A percentile compares a stretch with the other conserved stretches of the same genome.
phyloP scores from a whole-genome alignment of 2,113 vertebrate species.

The Takifugu flavidus region DNA sequence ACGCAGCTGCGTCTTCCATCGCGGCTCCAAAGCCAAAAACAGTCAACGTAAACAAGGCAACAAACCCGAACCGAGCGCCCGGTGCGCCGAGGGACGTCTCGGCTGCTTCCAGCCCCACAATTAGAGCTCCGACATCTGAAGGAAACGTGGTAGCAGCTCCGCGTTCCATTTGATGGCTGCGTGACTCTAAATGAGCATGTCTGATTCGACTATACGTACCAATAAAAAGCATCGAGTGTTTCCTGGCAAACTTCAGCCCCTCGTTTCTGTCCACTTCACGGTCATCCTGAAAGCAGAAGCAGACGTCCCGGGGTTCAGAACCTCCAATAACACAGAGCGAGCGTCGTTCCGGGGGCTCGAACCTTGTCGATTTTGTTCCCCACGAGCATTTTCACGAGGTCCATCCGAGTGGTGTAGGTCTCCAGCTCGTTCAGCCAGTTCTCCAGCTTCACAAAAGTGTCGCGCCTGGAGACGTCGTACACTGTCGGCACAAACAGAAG shows the following conservation, averaged over 20 bases:
- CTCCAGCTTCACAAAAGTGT: constrained; percentile 91
- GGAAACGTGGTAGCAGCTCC: constrained; percentile 6
- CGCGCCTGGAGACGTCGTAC: constrained; percentile 93
- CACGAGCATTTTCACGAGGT: constrained; percentile 96
- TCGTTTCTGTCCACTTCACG: constrained; percentile 94
- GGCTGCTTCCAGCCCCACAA: constrained; percentile 28
- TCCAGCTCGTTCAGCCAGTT: constrained; percentile 98
- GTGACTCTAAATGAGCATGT: constrained; percentile 9
- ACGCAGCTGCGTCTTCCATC: constrained; percentile 34
- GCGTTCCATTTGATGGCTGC: constrained; percentile 24
- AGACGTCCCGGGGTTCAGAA: background rate
- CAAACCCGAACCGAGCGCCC: constrained; percentile 28
- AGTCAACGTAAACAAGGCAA: constrained; percentile 6
- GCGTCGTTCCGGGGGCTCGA: background rate
- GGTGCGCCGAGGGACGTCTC: constrained; percentile 16
- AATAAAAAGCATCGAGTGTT: constrained; percentile 98
- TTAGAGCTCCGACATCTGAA: constrained; percentile 27
- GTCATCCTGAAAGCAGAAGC: constrained; percentile 80
- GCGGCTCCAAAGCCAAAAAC: background rate
- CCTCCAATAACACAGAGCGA: too few relatives aligned
- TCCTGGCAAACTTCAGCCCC: constrained; percentile 94
- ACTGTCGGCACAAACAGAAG: constrained; percentile 69
- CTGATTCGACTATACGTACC: constrained; percentile 73
- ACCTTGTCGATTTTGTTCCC: constrained; percentile 98
- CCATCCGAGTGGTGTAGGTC: constrained; percentile 94